These are phyloP conservation scores for Myotis daubentonii DNA, from an alignment of 2,797 vertebrate genomes.

Conservation along the genomic window DNA sequence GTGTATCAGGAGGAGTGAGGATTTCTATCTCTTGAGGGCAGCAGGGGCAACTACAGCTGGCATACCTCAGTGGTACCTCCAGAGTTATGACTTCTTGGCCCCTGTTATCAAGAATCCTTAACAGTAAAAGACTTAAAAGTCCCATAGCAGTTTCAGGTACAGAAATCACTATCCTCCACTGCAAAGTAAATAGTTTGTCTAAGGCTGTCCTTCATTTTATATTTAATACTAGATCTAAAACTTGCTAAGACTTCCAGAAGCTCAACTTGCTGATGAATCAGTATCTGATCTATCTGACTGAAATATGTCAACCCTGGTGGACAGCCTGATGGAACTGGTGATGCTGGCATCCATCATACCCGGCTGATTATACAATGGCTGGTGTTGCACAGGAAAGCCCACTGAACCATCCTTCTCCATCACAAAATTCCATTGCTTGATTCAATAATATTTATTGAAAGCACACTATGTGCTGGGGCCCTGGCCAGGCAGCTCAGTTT, in stretches of 20 bases:
- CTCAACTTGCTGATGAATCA: neutral
- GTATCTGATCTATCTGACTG: slow-evolving; percentile 86
- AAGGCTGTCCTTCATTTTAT: slow-evolving; percentile 91
- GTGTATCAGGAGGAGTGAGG: slow-evolving; percentile 91
- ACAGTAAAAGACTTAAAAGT: slow-evolving; percentile 90
- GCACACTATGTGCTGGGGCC: neutral
- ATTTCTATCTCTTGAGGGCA: slow-evolving; percentile 96
- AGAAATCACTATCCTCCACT: slow-evolving; percentile 92
- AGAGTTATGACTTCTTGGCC: slow-evolving; percentile 91
- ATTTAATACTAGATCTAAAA: slow-evolving; percentile 94
- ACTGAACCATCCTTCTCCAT: neutral
- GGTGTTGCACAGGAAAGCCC: slow-evolving; percentile 55
- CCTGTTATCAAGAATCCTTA: slow-evolving; percentile 91
- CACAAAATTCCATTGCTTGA: neutral
- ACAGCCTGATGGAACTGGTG: slow-evolving; percentile 86
- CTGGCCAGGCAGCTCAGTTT: neutral
- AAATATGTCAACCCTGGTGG: slow-evolving; percentile 95
- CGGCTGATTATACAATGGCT: slow-evolving; percentile 67
- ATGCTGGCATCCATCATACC: slow-evolving; percentile 84
- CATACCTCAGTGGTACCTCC: slow-evolving; percentile 90
- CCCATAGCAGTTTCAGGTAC: slow-evolving; percentile 91
- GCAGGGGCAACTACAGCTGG: slow-evolving; percentile 91
- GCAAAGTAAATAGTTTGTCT: slow-evolving; percentile 94
- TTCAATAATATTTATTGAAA: neutral
- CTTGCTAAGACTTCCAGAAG: slow-evolving; percentile 87